Conservation (phyloP, 2,888 invertebrate genomes). For the Tetranychus truncatus region DNA sequence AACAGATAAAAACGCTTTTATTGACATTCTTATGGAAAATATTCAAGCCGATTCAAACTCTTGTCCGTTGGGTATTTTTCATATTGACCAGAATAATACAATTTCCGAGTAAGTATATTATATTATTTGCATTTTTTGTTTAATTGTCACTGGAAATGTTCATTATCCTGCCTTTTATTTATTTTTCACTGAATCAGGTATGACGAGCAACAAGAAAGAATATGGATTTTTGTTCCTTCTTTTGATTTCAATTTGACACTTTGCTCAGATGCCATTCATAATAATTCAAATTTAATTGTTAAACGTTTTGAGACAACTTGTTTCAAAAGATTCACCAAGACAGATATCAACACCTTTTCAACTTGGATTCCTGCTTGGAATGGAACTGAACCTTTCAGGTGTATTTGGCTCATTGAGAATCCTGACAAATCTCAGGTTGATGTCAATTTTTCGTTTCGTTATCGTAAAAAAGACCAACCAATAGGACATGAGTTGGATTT, state of each 20-base stretch:
- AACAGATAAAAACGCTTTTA: background rate
- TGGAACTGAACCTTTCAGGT: background rate
- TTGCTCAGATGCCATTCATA: background rate
- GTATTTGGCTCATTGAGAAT: background rate
- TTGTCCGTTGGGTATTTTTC: background rate
- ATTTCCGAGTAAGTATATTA: background rate
- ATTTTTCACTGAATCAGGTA: background rate
- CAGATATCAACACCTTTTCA: background rate
- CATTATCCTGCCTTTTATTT: background rate
- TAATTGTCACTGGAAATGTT: too few relatives aligned
- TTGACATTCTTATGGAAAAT: background rate
- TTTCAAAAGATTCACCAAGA: background rate
- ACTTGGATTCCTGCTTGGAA: background rate
- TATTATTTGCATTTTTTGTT: background rate
- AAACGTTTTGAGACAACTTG: background rate
- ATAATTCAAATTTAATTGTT: background rate
- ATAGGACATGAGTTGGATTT: background rate
- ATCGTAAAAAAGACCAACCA: background rate
- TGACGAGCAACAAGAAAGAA: background rate
- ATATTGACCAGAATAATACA: background rate
- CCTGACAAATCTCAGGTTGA: background rate
- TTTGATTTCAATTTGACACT: background rate
- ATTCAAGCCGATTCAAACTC: background rate
- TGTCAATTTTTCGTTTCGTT: background rate
- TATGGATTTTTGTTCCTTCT: background rate